These are phyloP conservation scores for Ypsolopha scabrella DNA, from an alignment of 2,888 invertebrate genomes.

Conservation along the genomic window DNA sequence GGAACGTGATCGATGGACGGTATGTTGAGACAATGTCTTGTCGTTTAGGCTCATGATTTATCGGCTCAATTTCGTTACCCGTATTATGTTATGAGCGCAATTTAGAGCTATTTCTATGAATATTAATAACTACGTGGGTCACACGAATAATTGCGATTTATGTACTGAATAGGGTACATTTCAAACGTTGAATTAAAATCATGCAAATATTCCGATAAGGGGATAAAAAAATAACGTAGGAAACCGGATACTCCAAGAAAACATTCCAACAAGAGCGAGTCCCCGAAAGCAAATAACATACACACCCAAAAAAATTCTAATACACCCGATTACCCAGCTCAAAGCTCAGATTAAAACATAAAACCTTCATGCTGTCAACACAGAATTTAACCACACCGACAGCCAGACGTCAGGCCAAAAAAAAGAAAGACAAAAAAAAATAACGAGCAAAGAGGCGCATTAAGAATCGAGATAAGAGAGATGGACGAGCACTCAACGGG, in stretches of 20 bases:
- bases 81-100: conserved; percentile 3
- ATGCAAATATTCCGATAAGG: too few species aligned
- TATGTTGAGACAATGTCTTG: conserved; percentile 40
- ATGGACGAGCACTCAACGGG: conserved; percentile 66
- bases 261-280: background rate
- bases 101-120: conserved; percentile 4
- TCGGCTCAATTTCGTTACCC: conserved; percentile 20
- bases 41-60: conserved; percentile 47
- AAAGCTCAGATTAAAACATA: conserved; percentile 65
- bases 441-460: conserved; percentile 66
- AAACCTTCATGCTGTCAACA: conserved; percentile 65
- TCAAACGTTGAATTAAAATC: too few species aligned
- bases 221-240: too few species aligned
- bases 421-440: conserved; percentile 49
- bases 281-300: background rate
- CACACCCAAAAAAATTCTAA: conserved; percentile 26
- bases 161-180: too few species aligned
- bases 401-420: conserved; percentile 44
- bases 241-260: background rate
- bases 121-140: background rate
- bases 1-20: conserved; percentile 54
- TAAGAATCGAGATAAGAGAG: conserved; percentile 69
- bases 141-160: conserved; percentile 1
- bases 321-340: conserved; percentile 49
- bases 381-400: conserved; percentile 55